These are phyloP conservation scores for Nanorana parkeri DNA, from an alignment of 2,113 vertebrate genomes.

Conservation along the genomic window DNA sequence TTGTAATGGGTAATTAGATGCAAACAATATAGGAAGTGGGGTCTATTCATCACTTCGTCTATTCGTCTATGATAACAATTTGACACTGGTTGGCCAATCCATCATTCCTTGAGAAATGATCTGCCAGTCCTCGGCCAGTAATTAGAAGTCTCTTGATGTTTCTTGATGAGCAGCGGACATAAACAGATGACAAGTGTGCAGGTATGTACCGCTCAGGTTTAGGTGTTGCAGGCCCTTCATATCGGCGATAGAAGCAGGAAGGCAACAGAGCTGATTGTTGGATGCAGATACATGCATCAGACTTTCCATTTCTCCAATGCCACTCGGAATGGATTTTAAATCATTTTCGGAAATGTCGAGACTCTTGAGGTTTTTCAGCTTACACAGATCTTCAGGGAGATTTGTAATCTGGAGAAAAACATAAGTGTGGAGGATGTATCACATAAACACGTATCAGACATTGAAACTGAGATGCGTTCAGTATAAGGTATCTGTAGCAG, in stretches of 20 bases:
- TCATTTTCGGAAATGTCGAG: slow-evolving; percentile 71
- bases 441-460: too few relatives aligned
- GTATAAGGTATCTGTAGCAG: too few relatives aligned
- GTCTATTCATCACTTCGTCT: too few relatives aligned
- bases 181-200: background rate
- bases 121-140: too few relatives aligned
- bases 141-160: too few relatives aligned
- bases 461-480: too few relatives aligned
- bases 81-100: too few relatives aligned
- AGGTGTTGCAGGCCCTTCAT: slow-evolving; percentile 63
- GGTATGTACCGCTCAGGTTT: slow-evolving; percentile 64
- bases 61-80: too few relatives aligned
- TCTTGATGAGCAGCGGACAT: too few relatives aligned
- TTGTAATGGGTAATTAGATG: too few relatives aligned
- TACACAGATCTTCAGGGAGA: slow-evolving; percentile 67
- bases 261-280: slow-evolving; percentile 63
- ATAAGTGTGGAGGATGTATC: background rate
- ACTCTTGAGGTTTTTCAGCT: slow-evolving; percentile 63
- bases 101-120: too few relatives aligned
- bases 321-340: slow-evolving; percentile 65
- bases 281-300: slow-evolving; percentile 63
- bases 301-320: slow-evolving; percentile 62
- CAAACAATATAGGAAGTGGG: too few relatives aligned
- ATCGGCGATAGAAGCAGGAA: slow-evolving; percentile 64
- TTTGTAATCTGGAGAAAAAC: slow-evolving; percentile 64